Evolutionary conservation across 2,113 vertebrate species (phyloP).

Genomic region (Manacus vitellinus): DNA sequence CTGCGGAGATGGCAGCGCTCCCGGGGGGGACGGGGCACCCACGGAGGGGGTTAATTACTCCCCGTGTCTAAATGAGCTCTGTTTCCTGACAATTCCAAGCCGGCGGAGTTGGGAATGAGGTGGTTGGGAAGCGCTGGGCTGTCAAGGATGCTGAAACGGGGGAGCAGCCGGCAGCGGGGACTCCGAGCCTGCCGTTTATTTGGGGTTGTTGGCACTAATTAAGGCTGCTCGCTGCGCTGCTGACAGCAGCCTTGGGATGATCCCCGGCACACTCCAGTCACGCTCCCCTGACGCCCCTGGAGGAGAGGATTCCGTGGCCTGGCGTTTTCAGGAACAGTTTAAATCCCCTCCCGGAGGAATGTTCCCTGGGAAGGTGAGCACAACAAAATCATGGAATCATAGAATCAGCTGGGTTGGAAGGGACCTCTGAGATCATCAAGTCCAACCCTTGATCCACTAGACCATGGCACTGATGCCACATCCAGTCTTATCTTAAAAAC

Average conservation of each 20-base stretch:
- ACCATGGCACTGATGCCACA: no score
- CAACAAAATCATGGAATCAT: background rate
- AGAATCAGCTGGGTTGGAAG: no score
- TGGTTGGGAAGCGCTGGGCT: background rate
- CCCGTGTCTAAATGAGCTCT: background rate
- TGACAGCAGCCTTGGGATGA: background rate
- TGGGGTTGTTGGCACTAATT: constrained; percentile 9
- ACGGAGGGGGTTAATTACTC: background rate
- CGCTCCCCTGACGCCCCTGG: background rate
- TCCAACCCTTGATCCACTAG: no score
- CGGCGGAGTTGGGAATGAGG: fast-evolving
- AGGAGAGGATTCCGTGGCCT: background rate
- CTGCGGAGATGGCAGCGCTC: constrained; percentile 10
- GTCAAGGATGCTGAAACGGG: background rate
- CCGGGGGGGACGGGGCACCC: background rate
- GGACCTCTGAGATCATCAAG: no score
- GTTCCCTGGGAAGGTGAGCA: background rate
- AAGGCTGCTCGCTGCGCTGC: background rate
- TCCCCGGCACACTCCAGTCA: background rate
- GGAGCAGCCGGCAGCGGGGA: background rate
- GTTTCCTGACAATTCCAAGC: background rate
- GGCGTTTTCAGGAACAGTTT: background rate
- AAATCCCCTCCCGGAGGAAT: background rate
- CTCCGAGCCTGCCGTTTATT: background rate
- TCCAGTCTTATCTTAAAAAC: no score